A percentile compares a stretch with the other conserved stretches of the same genome.
These are phyloP conservation scores for Subanguina moxae DNA, from an alignment of 1,140 invertebrate genomes.

Conservation along the genomic window DNA sequence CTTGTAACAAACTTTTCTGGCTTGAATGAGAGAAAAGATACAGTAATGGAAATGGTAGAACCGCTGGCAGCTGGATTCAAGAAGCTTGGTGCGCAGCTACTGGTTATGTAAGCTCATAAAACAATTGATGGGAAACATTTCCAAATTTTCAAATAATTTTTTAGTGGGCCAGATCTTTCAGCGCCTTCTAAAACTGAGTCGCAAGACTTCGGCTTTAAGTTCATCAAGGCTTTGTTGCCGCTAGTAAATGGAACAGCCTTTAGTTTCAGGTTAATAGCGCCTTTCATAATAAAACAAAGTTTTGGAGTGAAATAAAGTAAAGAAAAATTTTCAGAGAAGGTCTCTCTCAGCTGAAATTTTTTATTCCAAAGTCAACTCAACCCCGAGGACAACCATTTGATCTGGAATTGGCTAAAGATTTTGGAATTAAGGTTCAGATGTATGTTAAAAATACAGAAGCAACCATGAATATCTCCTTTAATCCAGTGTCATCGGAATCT, in stretches of 20 bases:
- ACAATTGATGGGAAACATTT: neutral
- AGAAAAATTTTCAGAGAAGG: conserved; percentile 20
- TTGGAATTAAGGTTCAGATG: conserved; percentile 29
- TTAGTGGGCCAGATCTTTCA: conserved; percentile 30
- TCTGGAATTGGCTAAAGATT: conserved; percentile 27
- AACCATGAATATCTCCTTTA: conserved; percentile 11
- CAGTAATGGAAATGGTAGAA: neutral
- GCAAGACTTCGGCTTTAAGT: conserved; percentile 29
- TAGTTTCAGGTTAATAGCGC: conserved; percentile 23
- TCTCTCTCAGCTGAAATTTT: conserved; percentile 36
- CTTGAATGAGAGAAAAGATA: conserved; percentile 3
- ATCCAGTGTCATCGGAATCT: conserved; percentile 5
- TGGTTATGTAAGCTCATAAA: conserved; percentile 21
- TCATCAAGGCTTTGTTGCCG: conserved; percentile 12
- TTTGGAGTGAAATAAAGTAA: no score
- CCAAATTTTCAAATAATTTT: conserved; percentile 14
- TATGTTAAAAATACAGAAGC: conserved; percentile 33
- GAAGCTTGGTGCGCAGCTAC: conserved; percentile 10
- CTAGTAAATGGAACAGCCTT: conserved; percentile 19
- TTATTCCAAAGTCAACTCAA: conserved; percentile 27
- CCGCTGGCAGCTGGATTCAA: conserved; percentile 21
- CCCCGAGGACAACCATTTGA: conserved; percentile 32
- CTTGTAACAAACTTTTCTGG: conserved; percentile 30
- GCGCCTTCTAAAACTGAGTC: conserved; percentile 1
- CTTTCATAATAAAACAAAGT: no score